Evolutionary conservation across 2,888 invertebrate genomes (phyloP).

Genomic region (Mechanitis mazaeus): DNA sequence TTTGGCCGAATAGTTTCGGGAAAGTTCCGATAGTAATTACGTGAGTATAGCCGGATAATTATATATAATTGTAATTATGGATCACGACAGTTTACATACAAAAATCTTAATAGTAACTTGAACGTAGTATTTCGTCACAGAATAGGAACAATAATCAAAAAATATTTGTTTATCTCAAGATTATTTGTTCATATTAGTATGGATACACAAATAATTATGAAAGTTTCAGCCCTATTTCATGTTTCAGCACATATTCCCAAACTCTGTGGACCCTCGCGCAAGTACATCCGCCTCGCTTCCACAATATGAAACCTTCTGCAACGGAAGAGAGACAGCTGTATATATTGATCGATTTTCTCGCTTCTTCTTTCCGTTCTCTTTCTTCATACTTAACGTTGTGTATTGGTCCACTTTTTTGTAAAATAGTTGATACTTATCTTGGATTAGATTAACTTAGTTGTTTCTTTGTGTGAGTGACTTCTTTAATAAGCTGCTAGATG

Average conservation of each 20-base stretch:
- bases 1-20: too few species aligned
- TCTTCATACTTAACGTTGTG: constrained; percentile 91
- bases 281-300: constrained; percentile 82
- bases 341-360: constrained; percentile 92
- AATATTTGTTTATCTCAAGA: too few species aligned
- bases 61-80: too few species aligned
- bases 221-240: constrained; percentile 4
- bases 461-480: too few species aligned
- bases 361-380: constrained; percentile 93
- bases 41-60: too few species aligned
- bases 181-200: constrained; percentile 1
- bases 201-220: too few species aligned
- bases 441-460: too few species aligned
- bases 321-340: constrained; percentile 85
- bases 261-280: constrained; percentile 70
- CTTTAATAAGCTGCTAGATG: too few species aligned
- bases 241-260: constrained; percentile 69
- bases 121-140: too few species aligned
- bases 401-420: constrained; percentile 90
- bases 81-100: too few species aligned
- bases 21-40: too few species aligned
- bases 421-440: constrained; percentile 9
- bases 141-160: not conserved
- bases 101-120: too few species aligned
- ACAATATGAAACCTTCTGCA: constrained; percentile 90